phyloP scores from a whole-genome alignment of 2,113 vertebrate genomes.

The Artemisiospiza belli region DNA sequence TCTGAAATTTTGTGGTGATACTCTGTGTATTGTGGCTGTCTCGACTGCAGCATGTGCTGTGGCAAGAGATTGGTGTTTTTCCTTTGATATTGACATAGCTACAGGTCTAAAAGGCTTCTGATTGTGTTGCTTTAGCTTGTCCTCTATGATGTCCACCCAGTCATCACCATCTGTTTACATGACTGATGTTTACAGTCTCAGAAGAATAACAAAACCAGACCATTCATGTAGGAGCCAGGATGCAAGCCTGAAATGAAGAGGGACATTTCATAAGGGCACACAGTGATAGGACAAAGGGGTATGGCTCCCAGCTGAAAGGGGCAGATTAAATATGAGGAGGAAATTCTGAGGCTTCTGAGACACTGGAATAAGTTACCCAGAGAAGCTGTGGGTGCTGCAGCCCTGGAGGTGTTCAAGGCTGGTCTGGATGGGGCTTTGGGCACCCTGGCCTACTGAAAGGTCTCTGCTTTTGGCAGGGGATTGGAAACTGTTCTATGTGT shows the following conservation, averaged over 20 bases:
- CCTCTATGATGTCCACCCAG: background rate
- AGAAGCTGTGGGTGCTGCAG: background rate
- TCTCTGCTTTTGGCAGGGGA: too few species aligned
- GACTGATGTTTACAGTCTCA: background rate
- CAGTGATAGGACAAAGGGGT: too few species aligned
- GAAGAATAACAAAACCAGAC: background rate
- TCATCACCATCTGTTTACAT: background rate
- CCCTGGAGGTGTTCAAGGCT: background rate
- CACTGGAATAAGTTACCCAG: background rate
- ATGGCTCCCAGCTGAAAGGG: background rate
- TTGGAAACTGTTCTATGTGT: background rate
- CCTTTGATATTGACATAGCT: background rate
- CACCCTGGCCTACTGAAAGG: background rate
- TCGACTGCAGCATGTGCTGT: background rate
- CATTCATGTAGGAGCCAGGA: background rate
- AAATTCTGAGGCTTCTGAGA: background rate
- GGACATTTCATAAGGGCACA: rapidly evolving
- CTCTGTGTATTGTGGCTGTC: background rate
- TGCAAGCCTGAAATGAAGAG: background rate
- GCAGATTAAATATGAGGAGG: background rate
- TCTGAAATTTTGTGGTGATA: background rate
- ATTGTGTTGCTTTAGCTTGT: background rate
- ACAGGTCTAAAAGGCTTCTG: background rate
- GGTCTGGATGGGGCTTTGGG: background rate
- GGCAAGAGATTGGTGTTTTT: background rate